phyloP scores from a whole-genome alignment of 1,140 invertebrate genomes.

The Monochamus saltuarius region DNA sequence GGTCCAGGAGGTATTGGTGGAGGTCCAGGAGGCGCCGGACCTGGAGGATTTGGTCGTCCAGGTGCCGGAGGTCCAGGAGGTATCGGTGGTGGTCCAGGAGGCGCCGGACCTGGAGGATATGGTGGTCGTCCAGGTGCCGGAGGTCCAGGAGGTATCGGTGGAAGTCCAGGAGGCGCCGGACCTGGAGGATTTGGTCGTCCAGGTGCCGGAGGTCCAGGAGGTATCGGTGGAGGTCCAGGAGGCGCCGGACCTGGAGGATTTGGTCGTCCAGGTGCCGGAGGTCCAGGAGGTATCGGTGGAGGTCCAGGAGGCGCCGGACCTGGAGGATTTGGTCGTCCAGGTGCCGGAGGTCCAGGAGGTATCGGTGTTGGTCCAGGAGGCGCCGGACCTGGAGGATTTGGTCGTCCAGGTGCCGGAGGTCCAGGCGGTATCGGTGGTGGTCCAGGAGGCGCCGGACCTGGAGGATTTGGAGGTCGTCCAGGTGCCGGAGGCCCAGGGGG shows the following conservation, averaged over 20 bases:
- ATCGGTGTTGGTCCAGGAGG: neutral
- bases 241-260: neutral
- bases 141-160: conserved; percentile 6
- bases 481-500: conserved; percentile 6
- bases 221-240: conserved; percentile 1
- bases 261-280: neutral
- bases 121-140: conserved; percentile 14
- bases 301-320: neutral
- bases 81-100: conserved; percentile 9
- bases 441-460: neutral
- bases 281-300: neutral
- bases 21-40: conserved; percentile 7
- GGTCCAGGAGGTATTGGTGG: neutral
- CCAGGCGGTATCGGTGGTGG: conserved; percentile 6
- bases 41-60: conserved; percentile 16
- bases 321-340: neutral
- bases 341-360: conserved; percentile 10
- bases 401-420: conserved; percentile 5
- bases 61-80: too few species aligned
- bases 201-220: neutral
- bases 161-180: neutral
- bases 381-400: neutral
- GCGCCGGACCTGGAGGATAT: conserved; percentile 21
- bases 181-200: neutral
- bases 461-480: neutral